These are phyloP conservation scores for Gulo gulo DNA, from an alignment of 2,113 vertebrate species.

Conservation along the genomic window DNA sequence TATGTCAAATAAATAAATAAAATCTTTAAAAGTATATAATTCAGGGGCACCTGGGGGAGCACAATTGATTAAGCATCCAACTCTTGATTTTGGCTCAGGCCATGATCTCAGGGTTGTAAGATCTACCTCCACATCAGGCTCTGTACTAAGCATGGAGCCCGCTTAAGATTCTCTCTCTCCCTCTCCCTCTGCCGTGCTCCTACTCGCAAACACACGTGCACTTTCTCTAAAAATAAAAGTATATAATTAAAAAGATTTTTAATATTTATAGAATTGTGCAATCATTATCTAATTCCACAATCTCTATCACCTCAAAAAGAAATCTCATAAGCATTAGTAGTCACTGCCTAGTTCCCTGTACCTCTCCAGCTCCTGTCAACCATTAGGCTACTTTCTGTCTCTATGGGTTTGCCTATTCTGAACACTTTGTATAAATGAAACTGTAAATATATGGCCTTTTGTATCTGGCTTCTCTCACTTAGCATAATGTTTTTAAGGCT, in stretches of 20 bases:
- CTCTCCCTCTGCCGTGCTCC: not conserved
- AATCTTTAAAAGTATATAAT: not conserved
- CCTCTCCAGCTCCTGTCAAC: not conserved
- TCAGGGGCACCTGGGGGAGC: not conserved
- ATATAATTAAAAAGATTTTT: not conserved
- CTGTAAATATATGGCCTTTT: not conserved
- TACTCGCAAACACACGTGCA: not conserved
- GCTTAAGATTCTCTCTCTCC: not conserved
- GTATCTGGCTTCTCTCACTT: not conserved
- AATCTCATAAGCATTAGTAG: not conserved
- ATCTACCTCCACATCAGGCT: not conserved
- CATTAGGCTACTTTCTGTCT: not conserved
- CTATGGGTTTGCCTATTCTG: not conserved
- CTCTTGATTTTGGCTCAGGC: not conserved
- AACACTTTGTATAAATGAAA: not conserved
- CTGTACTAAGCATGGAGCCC: not conserved
- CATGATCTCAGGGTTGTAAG: not conserved
- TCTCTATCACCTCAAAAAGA: not conserved
- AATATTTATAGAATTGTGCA: not conserved
- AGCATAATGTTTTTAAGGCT: not conserved
- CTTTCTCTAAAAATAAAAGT: not conserved
- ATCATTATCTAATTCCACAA: not conserved
- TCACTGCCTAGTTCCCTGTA: not conserved
- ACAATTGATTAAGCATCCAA: not conserved
- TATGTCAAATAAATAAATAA: too few species aligned